Evolutionary conservation across 2,797 vertebrate species (phyloP), one percentile per base, ranked within the genome.

Genomic region (Danionella dracula): DNA sequence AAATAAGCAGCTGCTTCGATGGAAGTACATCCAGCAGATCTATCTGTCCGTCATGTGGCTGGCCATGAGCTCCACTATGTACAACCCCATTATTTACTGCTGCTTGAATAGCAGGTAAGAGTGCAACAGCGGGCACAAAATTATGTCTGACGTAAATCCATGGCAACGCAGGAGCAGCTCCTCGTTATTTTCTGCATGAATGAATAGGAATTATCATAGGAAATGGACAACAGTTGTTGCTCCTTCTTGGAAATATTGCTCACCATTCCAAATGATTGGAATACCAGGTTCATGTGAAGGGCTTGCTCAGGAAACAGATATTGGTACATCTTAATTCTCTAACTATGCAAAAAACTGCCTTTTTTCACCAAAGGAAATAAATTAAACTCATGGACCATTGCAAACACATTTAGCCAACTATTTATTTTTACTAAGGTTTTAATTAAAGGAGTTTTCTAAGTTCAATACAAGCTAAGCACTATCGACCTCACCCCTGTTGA

Each of bases 71-170:
- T 98, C 93, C 32, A 97, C 95, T 29, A 99, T 99, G 96, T 98
- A 98, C 83, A 99, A 99, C 71, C 96, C 96, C 59, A 96, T 99
- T 81, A 99, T 99, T 86, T 99, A 99, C 89, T 99, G 95, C 82
- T 99, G 96, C 81, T 91, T 99, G 57, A 99, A 99, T 83, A 98
- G 95, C 84, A 93, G 96, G 96, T 99, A 87, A 29, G 81, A 67
- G 17, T 16, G 1, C 4, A 13, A n/a, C 34, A 16, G 7, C 15
- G 32, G 6, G 50, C 4, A 53, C n/a, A 48, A 41, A 13, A 41
- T 48, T 15, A n/a, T n/a, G n/a, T 48, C 17, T 21, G 31, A 54
- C 31, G 29, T 4, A 15, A 59, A 46, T 42, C 31, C 16, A 66
- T 57, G 19, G 51, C 34, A 70, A 57, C 20, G 37, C 29, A 31